Evolutionary conservation across 2,113 vertebrate species (phyloP), one percentile per base, ranked within the genome.

Genomic region (Ctenodactylus gundi): DNA sequence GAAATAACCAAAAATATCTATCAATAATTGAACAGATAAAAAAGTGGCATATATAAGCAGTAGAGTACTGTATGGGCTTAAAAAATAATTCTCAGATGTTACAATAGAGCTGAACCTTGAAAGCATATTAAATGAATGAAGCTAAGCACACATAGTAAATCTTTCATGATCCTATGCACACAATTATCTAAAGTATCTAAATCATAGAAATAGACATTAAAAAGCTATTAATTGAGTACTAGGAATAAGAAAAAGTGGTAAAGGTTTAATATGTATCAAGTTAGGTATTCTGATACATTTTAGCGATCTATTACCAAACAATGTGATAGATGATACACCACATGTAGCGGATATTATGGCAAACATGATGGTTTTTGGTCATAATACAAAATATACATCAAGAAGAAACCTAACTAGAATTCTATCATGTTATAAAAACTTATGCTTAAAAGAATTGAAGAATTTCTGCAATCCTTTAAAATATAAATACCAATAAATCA

Each of bases 401-500:
- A 58, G 51, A 70, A 39, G 60, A 77, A 67, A 3, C 7, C 57
- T 58, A 36, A 27, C 51, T 88, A 62, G 49, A 72, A 55, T 68
- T 89, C 88, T 18, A 88, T 21, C 85, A 39, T 29, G 58, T 18
- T 57, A 44, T 83, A 89, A 92, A 75, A 83, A 2, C 8, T 34
- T 44, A 6, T 46, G 29, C 1, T 86, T 78, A 41, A 72, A 65
- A 82, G 21, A 81, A n/a, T n/a, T n/a, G n/a, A n/a, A n/a, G n/a
- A n/a, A n/a, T n/a, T n/a, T n/a, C n/a, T n/a, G n/a, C n/a, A n/a
- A n/a, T n/a, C n/a, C n/a, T n/a, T n/a, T n/a, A n/a, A n/a, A n/a
- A n/a, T n/a, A n/a, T n/a, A n/a, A n/a, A n/a, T n/a, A 85, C 70
- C 31, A 91, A 67, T 60, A 91, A 70, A 49, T 86, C 75, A 70